phyloP scores from a whole-genome alignment of 2,797 vertebrate genomes.

The Semaprochilodus insignis region DNA sequence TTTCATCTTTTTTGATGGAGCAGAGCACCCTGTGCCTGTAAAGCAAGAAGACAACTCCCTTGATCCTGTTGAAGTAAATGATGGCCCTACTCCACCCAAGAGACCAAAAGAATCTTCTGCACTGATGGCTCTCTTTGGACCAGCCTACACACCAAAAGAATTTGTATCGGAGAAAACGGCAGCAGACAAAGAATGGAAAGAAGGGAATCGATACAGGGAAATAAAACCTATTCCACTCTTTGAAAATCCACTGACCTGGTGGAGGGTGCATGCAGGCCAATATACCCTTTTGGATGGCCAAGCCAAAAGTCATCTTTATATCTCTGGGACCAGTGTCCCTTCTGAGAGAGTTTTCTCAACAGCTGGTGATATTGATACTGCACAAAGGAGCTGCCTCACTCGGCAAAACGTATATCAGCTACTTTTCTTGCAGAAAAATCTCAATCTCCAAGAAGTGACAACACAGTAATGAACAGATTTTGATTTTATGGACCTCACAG shows the following conservation, averaged over 20 bases:
- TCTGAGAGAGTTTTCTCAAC: constrained; percentile 38
- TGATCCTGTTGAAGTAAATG: not conserved
- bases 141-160: constrained; percentile 5
- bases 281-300: constrained; percentile 24
- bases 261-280: constrained; percentile 27
- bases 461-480: not conserved
- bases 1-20: too few species aligned
- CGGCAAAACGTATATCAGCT: constrained; percentile 28
- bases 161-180: not conserved
- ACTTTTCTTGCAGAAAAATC: constrained; percentile 39
- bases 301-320: constrained; percentile 18
- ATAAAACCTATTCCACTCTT: not conserved
- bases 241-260: constrained; percentile 27
- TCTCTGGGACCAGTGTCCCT: constrained; percentile 35
- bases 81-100: not conserved
- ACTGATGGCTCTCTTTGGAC: constrained; percentile 25
- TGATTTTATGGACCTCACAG: not conserved
- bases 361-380: constrained; percentile 12
- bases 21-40: not conserved
- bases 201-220: constrained; percentile 9
- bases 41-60: not conserved
- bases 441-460: not conserved
- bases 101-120: not conserved
- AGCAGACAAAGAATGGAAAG: not conserved
- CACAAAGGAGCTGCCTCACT: constrained; percentile 30